phyloP scores from a whole-genome alignment of 2,888 invertebrate genomes.

The Sepioteuthis lessoniana region DNA sequence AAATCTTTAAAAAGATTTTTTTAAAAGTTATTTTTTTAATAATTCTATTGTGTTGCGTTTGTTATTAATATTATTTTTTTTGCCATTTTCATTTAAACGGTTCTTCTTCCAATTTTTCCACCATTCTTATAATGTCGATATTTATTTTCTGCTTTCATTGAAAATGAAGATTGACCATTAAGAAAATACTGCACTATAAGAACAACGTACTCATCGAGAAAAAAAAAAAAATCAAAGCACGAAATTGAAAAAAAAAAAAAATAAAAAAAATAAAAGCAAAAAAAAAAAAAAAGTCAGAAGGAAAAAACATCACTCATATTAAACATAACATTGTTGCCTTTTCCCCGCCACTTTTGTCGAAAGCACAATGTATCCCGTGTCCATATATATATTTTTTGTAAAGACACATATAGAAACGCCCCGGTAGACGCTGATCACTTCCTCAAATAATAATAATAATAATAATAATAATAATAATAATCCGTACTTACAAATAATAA shows the following conservation, averaged over 20 bases:
- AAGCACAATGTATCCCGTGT: neutral
- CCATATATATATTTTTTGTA: too few species aligned
- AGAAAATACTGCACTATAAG: constrained; percentile 6
- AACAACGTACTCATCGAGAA: neutral
- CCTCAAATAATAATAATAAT: neutral
- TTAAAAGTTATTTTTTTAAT: neutral
- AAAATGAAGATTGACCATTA: neutral
- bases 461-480: neutral
- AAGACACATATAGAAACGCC: neutral
- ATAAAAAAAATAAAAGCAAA: neutral
- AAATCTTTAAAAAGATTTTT: too few species aligned
- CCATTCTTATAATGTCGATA: neutral
- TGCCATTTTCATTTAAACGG: neutral
- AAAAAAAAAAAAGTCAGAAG: neutral
- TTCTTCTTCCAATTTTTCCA: neutral
- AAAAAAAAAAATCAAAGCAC: neutral
- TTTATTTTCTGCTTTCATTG: neutral
- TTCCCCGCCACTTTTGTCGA: neutral
- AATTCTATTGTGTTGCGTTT: constrained; percentile 2
- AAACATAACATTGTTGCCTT: neutral
- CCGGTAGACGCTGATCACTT: neutral
- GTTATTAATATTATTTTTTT: neutral
- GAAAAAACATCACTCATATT: neutral
- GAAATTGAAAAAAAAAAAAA: neutral
- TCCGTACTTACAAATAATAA: neutral